Base-by-base conservation (phyloP, 2,797 vertebrate genomes). In the Centropyge bicolor region DNA sequence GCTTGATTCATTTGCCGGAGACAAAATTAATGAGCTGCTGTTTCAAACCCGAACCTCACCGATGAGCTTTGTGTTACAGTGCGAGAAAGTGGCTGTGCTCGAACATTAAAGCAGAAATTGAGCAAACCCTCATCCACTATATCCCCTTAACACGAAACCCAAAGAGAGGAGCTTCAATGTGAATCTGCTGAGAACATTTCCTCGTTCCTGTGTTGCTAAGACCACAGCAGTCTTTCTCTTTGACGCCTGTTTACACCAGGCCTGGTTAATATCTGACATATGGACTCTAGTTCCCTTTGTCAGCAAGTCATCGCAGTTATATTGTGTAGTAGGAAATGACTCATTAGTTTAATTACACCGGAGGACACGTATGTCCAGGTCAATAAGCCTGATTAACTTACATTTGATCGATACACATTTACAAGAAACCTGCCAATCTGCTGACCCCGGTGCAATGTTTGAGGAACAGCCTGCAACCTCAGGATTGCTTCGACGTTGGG, bases 311-410 rank as follows among this genome's bases (percentile, higher is more conserved):
- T 76, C 45, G 45, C 49, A 1, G 52, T 74, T 82, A 82, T 80
- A 87, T 56, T 52, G 75, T 70, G 35, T 45, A 51, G 27, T 54
- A 86, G 66, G 76, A 91, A 85, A 89, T 65, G n/a, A 71, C 71
- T 91, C 76, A 76, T 83, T 89, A 65, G 70, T 86, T 92, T 81
- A 88, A 91, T 92, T 91, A 87, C 74, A 41, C 3, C 60, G 66
- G 48, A 82, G 68, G 49, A 82, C 89, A 89, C 64, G 54, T 56
- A 77, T 83, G 80, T 87, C 84, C 40, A 19, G 63, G 80, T 92
- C 92, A 91, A 91, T 92, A 80, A 88, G 38, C 65, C 86, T 91
- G 89, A 93, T 92, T 90, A 87, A 85, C 80, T 67, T 80, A 78
- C 76, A 66, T 78, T 69, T 74, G 75, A 91, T 93, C 90, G 71